Base-by-base conservation (phyloP, 1,140 invertebrate species). In the Bombus soroeensis region DNA sequence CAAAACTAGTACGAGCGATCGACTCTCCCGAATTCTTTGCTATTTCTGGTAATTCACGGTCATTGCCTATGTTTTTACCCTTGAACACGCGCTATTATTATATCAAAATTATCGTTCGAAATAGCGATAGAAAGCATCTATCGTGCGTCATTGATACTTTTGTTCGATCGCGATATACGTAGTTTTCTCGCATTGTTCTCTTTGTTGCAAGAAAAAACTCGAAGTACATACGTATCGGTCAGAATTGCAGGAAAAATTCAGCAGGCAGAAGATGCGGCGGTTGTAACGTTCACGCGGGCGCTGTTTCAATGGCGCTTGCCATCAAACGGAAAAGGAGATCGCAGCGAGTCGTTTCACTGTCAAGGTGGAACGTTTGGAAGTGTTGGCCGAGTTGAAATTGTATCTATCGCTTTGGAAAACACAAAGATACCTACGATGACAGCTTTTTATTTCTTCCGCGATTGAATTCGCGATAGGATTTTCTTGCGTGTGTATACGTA, bases 321-420 rank as follows among this genome's bases (percentile, higher is more conserved):
- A 34, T 25, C 32, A 22, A 37, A 8, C 43, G 25, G 74, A 25
- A 41, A 13, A 25, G 34, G 70, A 57, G 53, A 47, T 47, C 68
- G 68, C 12, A 66, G n/a, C 41, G 71, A n/a, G 13, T 59, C 37
- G 53, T 76, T 70, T 86, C 84, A 86, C n/a, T 86, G 80, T 86
- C 85, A 86, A 86, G 80, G 85, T 83, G 47, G 53, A 70, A 39
- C n/a, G 81, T 83, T 76, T 77, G 6, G 37, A 77, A 28, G 43
- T 43, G 37, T 53, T 57, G 34, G 15, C 32, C 34, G 81, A 43
- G 64, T 83, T 83, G 57, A 78, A 83, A 70, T 83, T 78, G 77
- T 68, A 83, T 68, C 74, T 39, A 1, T 13, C 71, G 71, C 32
- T 28, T 75, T 41, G n/a, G 6, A 43, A 74, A 62, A 43, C 66